Conservation (phyloP, 2,888 invertebrate species). For the Nephrotoma appendiculata region DNA sequence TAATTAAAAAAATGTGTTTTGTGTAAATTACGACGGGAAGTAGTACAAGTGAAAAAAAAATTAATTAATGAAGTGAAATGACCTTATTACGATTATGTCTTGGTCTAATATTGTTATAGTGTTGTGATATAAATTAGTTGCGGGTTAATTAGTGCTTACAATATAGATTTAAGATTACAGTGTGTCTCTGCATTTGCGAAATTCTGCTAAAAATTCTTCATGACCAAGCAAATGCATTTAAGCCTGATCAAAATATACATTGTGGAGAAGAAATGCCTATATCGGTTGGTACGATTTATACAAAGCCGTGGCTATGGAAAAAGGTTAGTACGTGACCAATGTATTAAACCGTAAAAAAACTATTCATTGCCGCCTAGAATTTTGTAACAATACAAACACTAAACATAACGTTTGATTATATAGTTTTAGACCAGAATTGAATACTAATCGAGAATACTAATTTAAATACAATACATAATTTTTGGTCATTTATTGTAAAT, state of each 20-base stretch:
- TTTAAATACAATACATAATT: neutral
- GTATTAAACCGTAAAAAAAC: neutral
- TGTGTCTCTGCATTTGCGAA: neutral
- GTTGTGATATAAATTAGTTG: neutral
- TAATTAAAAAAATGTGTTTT: neutral
- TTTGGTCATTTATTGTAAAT: neutral
- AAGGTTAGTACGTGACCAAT: constrained; percentile 6
- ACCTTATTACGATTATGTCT: neutral
- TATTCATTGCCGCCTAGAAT: too few species aligned
- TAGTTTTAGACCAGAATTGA: neutral
- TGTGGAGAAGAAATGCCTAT: constrained; percentile 8
- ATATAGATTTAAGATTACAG: neutral
- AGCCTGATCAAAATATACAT: neutral
- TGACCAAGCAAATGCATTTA: neutral
- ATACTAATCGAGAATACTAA: neutral
- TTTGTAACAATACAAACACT: neutral
- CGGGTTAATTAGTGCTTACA: neutral
- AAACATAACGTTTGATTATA: neutral
- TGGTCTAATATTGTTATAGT: neutral
- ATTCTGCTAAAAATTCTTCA: neutral
- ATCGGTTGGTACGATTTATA: constrained; percentile 9
- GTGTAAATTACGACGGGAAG: neutral
- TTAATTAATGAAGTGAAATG: neutral
- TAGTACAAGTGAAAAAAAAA: neutral
- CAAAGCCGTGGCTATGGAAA: constrained; percentile 10